phyloP scores from a whole-genome alignment of 2,888 invertebrate species.

The Epinotia ramella region DNA sequence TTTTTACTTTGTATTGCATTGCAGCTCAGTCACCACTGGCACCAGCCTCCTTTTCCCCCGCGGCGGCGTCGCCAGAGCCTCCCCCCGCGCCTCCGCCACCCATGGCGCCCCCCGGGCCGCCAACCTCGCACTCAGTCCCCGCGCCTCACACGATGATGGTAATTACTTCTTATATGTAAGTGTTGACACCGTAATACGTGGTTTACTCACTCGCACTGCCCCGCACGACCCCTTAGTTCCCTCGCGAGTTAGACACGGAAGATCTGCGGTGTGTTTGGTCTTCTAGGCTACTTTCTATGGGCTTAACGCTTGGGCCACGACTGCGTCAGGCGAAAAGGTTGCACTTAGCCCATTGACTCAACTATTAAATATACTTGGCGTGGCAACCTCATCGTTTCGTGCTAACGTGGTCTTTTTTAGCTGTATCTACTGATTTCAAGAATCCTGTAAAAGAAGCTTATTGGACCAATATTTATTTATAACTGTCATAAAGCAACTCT shows the following conservation, averaged over 20 bases:
- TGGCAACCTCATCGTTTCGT: background rate
- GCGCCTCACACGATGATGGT: conserved; percentile 85
- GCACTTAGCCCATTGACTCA: background rate
- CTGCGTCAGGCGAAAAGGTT: background rate
- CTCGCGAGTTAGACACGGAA: conserved; percentile 46
- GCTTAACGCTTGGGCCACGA: background rate
- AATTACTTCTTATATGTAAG: conserved; percentile 86
- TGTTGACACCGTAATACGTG: conserved; percentile 85
- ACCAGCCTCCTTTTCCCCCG: conserved; percentile 84
- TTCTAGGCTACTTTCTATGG: conserved; percentile 24
- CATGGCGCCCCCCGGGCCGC: conserved; percentile 68
- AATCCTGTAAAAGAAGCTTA: conserved; percentile 25
- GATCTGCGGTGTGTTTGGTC: conserved; percentile 28
- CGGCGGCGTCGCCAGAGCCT: conserved; percentile 85
- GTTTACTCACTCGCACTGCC: conserved; percentile 80
- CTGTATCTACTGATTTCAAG: background rate
- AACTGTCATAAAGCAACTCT: conserved; percentile 1
- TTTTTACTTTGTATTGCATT: conserved; percentile 43
- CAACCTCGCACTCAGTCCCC: conserved; percentile 73
- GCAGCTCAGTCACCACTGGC: conserved; percentile 86
- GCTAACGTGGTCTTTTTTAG: background rate
- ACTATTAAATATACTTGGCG: background rate
- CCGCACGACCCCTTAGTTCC: conserved; percentile 65
- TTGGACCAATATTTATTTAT: conserved; percentile 8
- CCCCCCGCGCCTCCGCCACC: conserved; percentile 86